Conservation (phyloP, 2,888 invertebrate genomes). For the Scaptomyza reducta region DNA sequence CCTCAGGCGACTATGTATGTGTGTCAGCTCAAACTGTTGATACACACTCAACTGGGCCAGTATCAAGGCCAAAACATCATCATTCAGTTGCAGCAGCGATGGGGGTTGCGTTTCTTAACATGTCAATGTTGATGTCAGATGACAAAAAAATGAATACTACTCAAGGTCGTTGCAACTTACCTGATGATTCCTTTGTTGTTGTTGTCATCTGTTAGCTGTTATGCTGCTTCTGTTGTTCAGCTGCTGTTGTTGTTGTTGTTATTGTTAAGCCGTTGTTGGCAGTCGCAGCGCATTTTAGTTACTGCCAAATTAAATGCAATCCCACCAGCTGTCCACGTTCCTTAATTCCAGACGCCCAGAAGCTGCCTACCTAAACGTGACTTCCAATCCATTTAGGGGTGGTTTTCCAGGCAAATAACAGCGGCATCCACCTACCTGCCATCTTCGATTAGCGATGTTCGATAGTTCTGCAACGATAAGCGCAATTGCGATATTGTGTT, state of each 20-base stretch:
- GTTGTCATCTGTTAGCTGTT: constrained; percentile 53
- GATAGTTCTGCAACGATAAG: constrained; percentile 11
- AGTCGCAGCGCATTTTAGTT: constrained; percentile 36
- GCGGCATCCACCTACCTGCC: constrained; percentile 40
- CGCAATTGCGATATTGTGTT: too few relatives aligned
- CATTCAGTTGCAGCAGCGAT: constrained; percentile 71
- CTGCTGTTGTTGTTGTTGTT: background rate
- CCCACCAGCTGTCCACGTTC: constrained; percentile 54
- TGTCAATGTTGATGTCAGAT: background rate
- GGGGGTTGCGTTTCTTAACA: background rate
- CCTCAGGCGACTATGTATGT: constrained; percentile 65
- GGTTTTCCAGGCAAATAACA: constrained; percentile 50
- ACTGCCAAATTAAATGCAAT: constrained; percentile 42
- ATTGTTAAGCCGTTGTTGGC: constrained; percentile 26
- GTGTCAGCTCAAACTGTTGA: constrained; percentile 67
- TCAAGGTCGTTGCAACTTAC: constrained; percentile 37
- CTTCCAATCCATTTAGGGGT: constrained; percentile 52
- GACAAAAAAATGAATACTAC: too few relatives aligned
- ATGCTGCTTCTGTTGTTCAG: constrained; percentile 3
- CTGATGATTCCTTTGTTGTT: constrained; percentile 40
- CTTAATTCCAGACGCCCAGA: constrained; percentile 20
- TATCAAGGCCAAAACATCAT: constrained; percentile 74
- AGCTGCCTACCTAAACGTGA: constrained; percentile 18
- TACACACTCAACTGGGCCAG: constrained; percentile 59
- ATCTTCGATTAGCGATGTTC: constrained; percentile 46